Evolutionary conservation across 2,113 vertebrate genomes (phyloP), one percentile per base, ranked within the genome.

Genomic region (Prunella himalayana): DNA sequence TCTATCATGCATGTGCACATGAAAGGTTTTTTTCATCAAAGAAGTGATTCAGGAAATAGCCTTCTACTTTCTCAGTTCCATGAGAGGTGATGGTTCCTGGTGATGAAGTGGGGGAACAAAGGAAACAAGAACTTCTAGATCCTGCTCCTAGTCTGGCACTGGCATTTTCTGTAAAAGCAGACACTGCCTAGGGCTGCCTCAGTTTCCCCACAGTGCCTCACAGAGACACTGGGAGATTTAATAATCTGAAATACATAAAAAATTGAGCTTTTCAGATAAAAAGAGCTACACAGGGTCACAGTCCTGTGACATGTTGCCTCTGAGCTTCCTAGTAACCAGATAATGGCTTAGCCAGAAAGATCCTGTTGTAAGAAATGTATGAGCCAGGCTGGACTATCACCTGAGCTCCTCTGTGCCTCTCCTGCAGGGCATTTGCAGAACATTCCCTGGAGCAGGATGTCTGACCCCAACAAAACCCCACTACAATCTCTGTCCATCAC

Each of bases 401-500:
- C 64, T 33, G 35, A 77, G 44, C 86, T 49, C 39, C 35, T 10
- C 53, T 7, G 15, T 45, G 39, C 44, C 89, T 71, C 53, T 45
- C 22, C 49, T 44, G 9, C 1, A 0, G 45, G 19, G 37, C 11
- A n/a, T 50, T 45, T 27, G 19, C 5, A 2, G 33, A 9, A 24
- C 66, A 19, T 57, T 59, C 60, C 53, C 68, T 73, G 6, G 6
- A 35, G 60, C 59, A 42, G 69, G 41, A 28, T 72, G 27, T 25
- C 81, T 82, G 41, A 90, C 66, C 70, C 31, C 71, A 61, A 27
- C 64, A 57, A 61, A 86, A 25, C 10, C 16, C 7, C 35, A 18
- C 65, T 73, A n/a, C 71, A 83, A 3, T 83, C 49, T 53, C 42
- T 64, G 86, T 75, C 81, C 71, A 79, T 84, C 90, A 82, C 87